Evolutionary conservation across 2,888 invertebrate genomes (phyloP).

Genomic region (Leucophenga maculata): DNA sequence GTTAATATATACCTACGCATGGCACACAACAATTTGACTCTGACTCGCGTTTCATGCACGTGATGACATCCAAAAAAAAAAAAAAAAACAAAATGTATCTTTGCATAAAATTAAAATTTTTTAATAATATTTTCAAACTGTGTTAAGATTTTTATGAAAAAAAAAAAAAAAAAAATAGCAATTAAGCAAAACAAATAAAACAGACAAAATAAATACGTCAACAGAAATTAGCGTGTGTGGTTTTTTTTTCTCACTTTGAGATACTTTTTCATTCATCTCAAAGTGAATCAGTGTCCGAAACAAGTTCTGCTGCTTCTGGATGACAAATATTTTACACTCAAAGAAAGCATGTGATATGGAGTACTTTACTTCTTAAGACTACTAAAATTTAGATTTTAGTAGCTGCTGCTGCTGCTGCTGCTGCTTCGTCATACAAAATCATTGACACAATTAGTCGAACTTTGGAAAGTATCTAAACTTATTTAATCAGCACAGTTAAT

Average conservation of each 20-base stretch:
- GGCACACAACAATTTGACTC: background rate
- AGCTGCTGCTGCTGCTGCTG: too few relatives aligned
- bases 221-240: background rate
- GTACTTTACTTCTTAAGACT: too few relatives aligned
- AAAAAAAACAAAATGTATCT: background rate
- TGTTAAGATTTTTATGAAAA: slow-evolving; percentile 3
- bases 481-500: too few relatives aligned
- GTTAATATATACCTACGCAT: background rate
- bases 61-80: slow-evolving; percentile 3
- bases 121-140: background rate
- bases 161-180: background rate
- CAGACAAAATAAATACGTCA: slow-evolving; percentile 15
- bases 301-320: slow-evolving; percentile 5
- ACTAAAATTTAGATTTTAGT: too few relatives aligned
- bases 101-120: slow-evolving; percentile 14
- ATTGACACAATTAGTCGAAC: too few relatives aligned
- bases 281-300: slow-evolving; percentile 5
- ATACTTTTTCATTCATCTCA: slow-evolving; percentile 12
- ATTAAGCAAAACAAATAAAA: background rate
- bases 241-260: background rate
- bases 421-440: too few relatives aligned
- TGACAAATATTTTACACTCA: too few relatives aligned
- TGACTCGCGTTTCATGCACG: slow-evolving; percentile 8
- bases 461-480: too few relatives aligned
- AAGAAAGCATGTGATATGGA: too few relatives aligned